Evolutionary conservation across 2,797 vertebrate species (phyloP).

Genomic region (Platalea minor): DNA sequence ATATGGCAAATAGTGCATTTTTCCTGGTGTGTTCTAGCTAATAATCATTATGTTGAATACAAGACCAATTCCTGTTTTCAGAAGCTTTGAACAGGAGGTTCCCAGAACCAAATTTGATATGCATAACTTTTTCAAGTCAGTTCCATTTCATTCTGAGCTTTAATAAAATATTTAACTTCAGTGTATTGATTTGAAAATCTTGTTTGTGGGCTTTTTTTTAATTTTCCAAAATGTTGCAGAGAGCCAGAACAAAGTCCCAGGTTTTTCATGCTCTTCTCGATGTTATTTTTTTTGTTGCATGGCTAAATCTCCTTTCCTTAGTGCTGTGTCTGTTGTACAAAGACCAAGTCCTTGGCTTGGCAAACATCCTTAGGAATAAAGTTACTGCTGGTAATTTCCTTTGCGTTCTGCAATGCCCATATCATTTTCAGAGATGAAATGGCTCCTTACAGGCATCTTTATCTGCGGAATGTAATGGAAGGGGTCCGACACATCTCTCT

Average conservation of each 20-base stretch:
- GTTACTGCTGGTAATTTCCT: background rate
- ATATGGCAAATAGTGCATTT: background rate
- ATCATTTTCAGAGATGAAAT: background rate
- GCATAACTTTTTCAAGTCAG: background rate
- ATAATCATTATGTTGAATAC: background rate
- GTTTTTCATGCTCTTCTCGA: background rate
- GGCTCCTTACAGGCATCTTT: background rate
- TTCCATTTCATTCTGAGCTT: background rate
- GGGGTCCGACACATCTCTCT: background rate
- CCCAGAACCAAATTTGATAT: background rate
- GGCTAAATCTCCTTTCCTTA: background rate
- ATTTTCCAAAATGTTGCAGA: background rate
- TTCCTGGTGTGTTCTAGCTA: background rate
- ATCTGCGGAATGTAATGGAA: background rate
- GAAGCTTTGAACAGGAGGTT: background rate
- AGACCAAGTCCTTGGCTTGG: background rate
- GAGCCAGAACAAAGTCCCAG: background rate
- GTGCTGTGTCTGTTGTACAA: background rate
- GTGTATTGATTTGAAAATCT: background rate
- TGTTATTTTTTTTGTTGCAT: background rate
- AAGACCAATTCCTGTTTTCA: background rate
- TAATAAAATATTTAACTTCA: background rate
- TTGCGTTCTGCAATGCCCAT: background rate
- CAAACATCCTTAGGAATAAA: background rate
- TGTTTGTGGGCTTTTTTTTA: background rate